Conservation (phyloP, 2,888 invertebrate species). For the Dione juno region DNA sequence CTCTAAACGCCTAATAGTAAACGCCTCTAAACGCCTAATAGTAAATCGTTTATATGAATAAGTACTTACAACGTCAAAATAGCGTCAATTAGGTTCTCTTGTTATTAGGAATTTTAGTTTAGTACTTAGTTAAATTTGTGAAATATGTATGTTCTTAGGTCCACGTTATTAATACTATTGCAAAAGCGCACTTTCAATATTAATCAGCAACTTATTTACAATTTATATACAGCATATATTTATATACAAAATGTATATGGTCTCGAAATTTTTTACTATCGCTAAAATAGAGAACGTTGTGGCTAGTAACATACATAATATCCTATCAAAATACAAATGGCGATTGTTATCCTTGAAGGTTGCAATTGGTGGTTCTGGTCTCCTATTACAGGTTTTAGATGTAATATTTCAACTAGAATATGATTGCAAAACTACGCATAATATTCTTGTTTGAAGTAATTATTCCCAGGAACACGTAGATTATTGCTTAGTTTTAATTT, state of each 20-base stretch:
- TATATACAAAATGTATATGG: neutral
- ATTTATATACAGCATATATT: neutral
- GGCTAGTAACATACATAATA: neutral
- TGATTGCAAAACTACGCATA: constrained; percentile 23
- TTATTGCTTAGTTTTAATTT: neutral
- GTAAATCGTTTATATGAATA: neutral
- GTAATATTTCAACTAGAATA: constrained; percentile 51
- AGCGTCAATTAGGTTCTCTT: too few species aligned
- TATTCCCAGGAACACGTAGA: constrained; percentile 8
- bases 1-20: neutral
- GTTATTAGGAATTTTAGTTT: too few species aligned
- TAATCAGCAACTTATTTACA: too few species aligned
- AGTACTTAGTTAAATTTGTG: too few species aligned
- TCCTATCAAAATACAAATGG: constrained; percentile 8
- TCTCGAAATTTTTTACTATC: neutral
- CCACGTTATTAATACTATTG: too few species aligned
- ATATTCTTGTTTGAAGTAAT: constrained; percentile 18
- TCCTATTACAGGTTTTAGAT: constrained; percentile 48
- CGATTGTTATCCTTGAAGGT: constrained; percentile 52
- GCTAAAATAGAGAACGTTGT: neutral
- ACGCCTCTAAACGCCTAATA: too few species aligned
- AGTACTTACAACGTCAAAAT: too few species aligned
- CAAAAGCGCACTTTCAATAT: too few species aligned
- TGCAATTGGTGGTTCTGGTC: constrained; percentile 57
- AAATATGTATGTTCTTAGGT: too few species aligned